Percentiles rank a stretch among this genome's conserved stretches.
phyloP scores from a whole-genome alignment of 2,797 vertebrate genomes.

The Hylomyscus alleni region DNA sequence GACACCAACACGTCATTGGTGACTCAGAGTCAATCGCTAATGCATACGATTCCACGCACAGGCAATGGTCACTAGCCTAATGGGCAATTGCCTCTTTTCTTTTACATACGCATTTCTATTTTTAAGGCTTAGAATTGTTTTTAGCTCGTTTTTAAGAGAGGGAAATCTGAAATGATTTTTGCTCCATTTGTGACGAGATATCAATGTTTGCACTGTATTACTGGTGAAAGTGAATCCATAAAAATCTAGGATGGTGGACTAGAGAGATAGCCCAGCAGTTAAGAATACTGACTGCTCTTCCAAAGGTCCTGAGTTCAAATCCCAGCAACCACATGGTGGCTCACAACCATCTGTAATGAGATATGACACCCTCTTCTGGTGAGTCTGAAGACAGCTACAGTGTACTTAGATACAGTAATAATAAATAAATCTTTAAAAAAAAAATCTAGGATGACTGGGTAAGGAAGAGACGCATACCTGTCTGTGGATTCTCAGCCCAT shows the following conservation, averaged over 20 bases:
- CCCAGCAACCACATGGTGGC: too few relatives aligned
- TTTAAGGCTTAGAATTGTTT: slow-evolving; percentile 32
- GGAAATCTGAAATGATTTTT: slow-evolving; percentile 23
- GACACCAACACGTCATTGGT: background rate
- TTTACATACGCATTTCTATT: background rate
- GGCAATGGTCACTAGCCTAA: background rate
- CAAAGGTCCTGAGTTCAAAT: too few relatives aligned
- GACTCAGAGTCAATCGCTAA: background rate
- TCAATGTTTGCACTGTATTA: background rate
- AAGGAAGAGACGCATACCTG: background rate
- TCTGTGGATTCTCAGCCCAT: background rate
- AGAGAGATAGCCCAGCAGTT: too few relatives aligned
- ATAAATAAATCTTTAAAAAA: too few relatives aligned
- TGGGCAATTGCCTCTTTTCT: background rate
- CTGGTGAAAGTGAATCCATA: background rate
- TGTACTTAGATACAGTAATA: too few relatives aligned
- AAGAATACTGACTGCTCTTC: too few relatives aligned
- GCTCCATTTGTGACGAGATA: background rate
- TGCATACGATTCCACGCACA: background rate
- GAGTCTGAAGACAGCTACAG: too few relatives aligned
- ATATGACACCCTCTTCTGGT: too few relatives aligned
- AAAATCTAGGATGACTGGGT: background rate
- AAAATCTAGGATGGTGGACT: too few relatives aligned
- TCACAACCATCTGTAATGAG: too few relatives aligned
- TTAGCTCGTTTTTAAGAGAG: background rate